Conservation (phyloP, 1,140 invertebrate species). For the Diorhabda sublineata region DNA sequence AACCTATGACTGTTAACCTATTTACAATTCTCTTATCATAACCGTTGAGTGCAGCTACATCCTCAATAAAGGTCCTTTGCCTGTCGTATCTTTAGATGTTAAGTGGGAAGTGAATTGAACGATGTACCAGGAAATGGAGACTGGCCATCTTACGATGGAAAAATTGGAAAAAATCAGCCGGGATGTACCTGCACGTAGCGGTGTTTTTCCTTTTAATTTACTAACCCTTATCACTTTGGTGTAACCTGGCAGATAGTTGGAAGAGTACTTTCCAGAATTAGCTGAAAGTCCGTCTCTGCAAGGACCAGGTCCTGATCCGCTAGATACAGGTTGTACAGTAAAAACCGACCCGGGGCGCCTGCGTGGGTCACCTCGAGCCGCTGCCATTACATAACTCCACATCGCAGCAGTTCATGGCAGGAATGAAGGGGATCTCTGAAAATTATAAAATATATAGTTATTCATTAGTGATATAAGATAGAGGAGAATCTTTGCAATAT, state of each 20-base stretch:
- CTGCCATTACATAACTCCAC: slow-evolving; percentile 58
- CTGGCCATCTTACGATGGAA: too few relatives aligned
- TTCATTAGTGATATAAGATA: not conserved
- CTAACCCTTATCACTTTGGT: slow-evolving; percentile 2
- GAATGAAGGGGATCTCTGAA: slow-evolving; percentile 4
- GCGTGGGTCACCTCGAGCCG: slow-evolving; percentile 52
- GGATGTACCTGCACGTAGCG: too few relatives aligned
- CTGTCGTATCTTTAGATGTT: too few relatives aligned
- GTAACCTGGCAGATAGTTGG: slow-evolving; percentile 7
- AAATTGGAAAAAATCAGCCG: too few relatives aligned
- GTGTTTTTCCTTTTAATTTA: not conserved
- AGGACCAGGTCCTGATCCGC: slow-evolving; percentile 36
- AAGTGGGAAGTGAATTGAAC: too few relatives aligned
- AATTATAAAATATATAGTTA: not conserved
- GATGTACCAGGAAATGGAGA: too few relatives aligned
- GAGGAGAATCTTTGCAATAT: not conserved
- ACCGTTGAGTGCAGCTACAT: too few relatives aligned
- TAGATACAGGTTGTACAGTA: slow-evolving; percentile 36
- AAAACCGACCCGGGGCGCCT: slow-evolving; percentile 42
- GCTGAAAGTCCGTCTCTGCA: slow-evolving; percentile 39
- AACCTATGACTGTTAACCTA: too few relatives aligned
- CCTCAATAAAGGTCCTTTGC: too few relatives aligned
- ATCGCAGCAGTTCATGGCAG: slow-evolving; percentile 45
- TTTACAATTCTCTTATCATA: too few relatives aligned
- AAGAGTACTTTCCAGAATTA: not conserved